phyloP scores from a whole-genome alignment of 2,113 vertebrate species.

The Pseudopipra pipra region DNA sequence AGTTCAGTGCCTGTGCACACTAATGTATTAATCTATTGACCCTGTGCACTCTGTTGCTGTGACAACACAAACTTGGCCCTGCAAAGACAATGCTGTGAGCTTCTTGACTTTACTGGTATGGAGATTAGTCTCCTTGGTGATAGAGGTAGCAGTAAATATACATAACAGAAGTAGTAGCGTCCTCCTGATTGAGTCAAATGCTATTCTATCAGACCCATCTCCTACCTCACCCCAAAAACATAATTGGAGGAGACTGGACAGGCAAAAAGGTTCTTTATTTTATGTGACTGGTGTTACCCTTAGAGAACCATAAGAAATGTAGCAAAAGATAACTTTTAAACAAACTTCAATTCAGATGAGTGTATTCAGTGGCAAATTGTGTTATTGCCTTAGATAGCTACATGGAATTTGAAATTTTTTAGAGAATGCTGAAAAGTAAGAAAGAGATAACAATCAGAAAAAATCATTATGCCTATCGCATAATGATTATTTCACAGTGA shows the following conservation, averaged over 20 bases:
- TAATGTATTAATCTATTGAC: conserved; percentile 59
- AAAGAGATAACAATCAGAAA: not conserved
- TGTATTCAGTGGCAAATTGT: conserved; percentile 23
- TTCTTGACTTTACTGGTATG: conserved; percentile 67
- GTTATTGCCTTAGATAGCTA: conserved; percentile 20
- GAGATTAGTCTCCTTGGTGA: conserved; percentile 76
- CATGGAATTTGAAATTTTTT: conserved; percentile 13
- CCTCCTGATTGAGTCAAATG: conserved; percentile 32
- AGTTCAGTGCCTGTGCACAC: not conserved
- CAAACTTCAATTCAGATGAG: conserved; percentile 40
- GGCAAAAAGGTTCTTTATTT: conserved; percentile 38
- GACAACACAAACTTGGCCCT: conserved; percentile 69
- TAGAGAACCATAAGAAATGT: not conserved
- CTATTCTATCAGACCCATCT: not conserved
- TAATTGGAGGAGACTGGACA: conserved; percentile 20
- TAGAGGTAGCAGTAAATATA: conserved; percentile 67
- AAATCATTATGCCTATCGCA: not conserved
- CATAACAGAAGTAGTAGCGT: conserved; percentile 41
- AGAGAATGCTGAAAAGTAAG: conserved; percentile 3
- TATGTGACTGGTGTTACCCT: not conserved
- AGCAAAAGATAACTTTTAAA: conserved; percentile 12
- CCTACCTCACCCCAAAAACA: not conserved
- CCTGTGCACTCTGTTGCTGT: conserved; percentile 65
- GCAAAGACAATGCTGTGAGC: conserved; percentile 58
- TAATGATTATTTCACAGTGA: conserved; percentile 36